These are phyloP conservation scores for Ypsolopha scabrella DNA, from an alignment of 2,888 invertebrate genomes.

Conservation along the genomic window DNA sequence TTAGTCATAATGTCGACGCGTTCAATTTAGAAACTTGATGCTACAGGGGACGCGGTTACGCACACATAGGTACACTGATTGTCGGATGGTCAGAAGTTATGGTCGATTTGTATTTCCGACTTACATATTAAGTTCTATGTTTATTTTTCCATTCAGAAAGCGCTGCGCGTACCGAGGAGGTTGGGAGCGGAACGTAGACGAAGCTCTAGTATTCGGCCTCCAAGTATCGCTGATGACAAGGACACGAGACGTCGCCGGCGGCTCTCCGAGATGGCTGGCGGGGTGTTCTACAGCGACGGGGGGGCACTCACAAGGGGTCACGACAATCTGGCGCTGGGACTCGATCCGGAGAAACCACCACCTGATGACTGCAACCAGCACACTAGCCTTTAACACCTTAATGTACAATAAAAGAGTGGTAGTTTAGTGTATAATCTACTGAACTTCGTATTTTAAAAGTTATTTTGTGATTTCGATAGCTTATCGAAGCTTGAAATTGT, in stretches of 20 bases:
- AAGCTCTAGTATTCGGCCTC: slow-evolving; percentile 56
- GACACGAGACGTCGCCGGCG: slow-evolving; percentile 55
- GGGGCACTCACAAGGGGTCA: slow-evolving; percentile 33
- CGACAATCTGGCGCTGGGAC: slow-evolving; percentile 51
- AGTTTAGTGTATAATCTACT: no score
- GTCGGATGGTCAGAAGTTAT: no score
- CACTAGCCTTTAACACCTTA: slow-evolving; percentile 14
- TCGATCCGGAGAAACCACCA: slow-evolving; percentile 44
- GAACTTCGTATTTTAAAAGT: no score
- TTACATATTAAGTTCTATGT: neutral
- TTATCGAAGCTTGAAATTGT: no score
- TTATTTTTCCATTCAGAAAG: slow-evolving; percentile 33
- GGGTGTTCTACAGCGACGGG: slow-evolving; percentile 59
- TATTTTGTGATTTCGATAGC: no score
- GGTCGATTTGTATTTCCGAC: neutral
- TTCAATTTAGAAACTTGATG: no score
- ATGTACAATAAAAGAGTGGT: no score
- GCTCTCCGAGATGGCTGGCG: slow-evolving; percentile 59
- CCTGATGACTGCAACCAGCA: slow-evolving; percentile 28
- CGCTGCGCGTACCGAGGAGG: slow-evolving; percentile 41
- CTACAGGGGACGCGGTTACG: no score
- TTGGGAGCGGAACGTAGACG: slow-evolving; percentile 50
- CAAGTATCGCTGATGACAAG: slow-evolving; percentile 48
- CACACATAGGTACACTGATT: no score
- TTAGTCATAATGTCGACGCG: no score